Base-by-base conservation (phyloP, 2,888 invertebrate species). In the Eristalis tenax region DNA sequence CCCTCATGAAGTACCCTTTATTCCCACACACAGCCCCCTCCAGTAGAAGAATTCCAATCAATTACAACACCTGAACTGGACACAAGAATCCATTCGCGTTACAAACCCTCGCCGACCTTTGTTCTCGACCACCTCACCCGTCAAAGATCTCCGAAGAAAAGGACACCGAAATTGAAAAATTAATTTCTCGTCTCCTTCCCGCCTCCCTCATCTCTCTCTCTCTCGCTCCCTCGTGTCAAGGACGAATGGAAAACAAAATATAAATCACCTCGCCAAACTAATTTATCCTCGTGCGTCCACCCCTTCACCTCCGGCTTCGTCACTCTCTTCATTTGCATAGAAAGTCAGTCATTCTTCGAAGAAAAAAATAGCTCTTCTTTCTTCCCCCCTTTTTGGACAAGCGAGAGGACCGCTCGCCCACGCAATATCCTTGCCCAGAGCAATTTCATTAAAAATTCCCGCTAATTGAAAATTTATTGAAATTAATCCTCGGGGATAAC, bases 401-500 rank as follows among this genome's bases (percentile, higher is more conserved):
- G 28, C 28, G 28, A 28, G 28, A 3, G 28, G 32, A 32, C 32
- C 1, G 26, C 26, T 26, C 26, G 26, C 32, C 10, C 77, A 65
- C 74, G 40, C 28, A 83, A 79, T 79, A 83, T 87, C 79, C 76
- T 87, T 83, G 64, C 76, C 71, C 15, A 13, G 69, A 69, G 73
- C 69, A 80, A 87, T 83, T 83, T 87, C 87, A 87, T 87, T 87
- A 83, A 83, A 83, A 87, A 87, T 87, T 83, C 76, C 76, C 83
- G 83, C 87, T 87, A 87, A 87, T 87, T 87, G 87, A 87, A 83
- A 87, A 83, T 87, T 87, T 87, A 87, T 87, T 87, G 87, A 87
- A 87, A 87, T 87, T 83, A 87, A 87, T 87, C 87, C 83, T 83
- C 68, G 26, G 83, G 87, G 87, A 83, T 83, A 87, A 87, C 83